Evolutionary conservation across 2,888 invertebrate genomes (phyloP).

Genomic region (Diadromus collaris): DNA sequence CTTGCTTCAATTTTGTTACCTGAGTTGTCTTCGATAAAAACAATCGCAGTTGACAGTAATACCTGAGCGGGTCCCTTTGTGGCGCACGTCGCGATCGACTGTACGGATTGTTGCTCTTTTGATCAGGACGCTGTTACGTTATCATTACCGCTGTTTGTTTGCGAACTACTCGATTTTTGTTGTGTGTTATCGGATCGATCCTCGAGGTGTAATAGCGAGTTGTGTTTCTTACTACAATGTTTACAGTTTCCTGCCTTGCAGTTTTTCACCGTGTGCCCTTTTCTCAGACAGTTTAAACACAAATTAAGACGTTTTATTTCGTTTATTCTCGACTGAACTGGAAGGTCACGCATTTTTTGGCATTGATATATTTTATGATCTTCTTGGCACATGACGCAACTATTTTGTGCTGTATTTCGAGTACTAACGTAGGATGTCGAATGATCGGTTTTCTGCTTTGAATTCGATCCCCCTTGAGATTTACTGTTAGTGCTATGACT

Average conservation of each 20-base stretch:
- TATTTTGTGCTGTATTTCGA: conserved; percentile 15
- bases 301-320: conserved; percentile 46
- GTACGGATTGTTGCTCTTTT: conserved; percentile 1
- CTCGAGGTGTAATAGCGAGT: conserved; percentile 43
- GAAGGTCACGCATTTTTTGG: conserved; percentile 25
- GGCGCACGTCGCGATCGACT: conserved; percentile 13
- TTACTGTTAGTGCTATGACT: conserved; percentile 5
- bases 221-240: conserved; percentile 51
- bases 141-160: conserved; percentile 4
- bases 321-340: conserved; percentile 43
- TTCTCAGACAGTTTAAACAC: conserved; percentile 52
- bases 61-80: conserved; percentile 30
- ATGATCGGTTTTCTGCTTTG: conserved; percentile 25
- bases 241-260: conserved; percentile 42
- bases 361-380: conserved; percentile 44
- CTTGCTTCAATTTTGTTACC: conserved; percentile 42
- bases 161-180: conserved; percentile 15
- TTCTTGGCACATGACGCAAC: conserved; percentile 39
- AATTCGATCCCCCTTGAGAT: conserved; percentile 1
- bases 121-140: conserved; percentile 1
- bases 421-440: conserved; percentile 40
- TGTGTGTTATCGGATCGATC: not conserved
- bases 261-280: conserved; percentile 22
- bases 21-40: conserved; percentile 36
- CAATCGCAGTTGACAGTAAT: conserved; percentile 53